These are phyloP conservation scores for Myoxocephalus aenaeus DNA, from an alignment of 2,797 vertebrate species.

Conservation along the genomic window DNA sequence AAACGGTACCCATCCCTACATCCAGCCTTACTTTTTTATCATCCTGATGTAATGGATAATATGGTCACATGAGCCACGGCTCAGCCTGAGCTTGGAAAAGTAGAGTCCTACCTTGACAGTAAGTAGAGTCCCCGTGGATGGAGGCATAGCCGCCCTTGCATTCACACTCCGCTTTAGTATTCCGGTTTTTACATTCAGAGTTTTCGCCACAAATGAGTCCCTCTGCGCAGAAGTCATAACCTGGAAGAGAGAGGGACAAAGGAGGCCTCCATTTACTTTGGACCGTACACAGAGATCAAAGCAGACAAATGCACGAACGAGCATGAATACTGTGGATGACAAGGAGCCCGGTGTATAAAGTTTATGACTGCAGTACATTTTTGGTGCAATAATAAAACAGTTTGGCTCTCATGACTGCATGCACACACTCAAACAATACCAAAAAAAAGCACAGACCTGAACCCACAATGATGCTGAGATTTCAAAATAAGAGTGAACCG, in stretches of 20 bases:
- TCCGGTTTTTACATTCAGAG: slow-evolving; percentile 93
- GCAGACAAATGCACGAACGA: slow-evolving; percentile 27
- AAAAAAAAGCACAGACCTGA: too few species aligned
- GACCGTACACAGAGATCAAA: slow-evolving; percentile 29
- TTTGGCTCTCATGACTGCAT: neutral
- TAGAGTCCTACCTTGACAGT: slow-evolving; percentile 91
- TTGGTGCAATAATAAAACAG: slow-evolving; percentile 22
- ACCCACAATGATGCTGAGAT: neutral
- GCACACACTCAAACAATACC: too few species aligned
- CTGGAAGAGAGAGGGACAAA: slow-evolving; percentile 77
- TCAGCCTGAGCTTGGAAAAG: slow-evolving; percentile 15
- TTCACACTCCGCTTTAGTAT: slow-evolving; percentile 93
- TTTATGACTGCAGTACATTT: slow-evolving; percentile 40
- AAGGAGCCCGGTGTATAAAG: slow-evolving; percentile 4
- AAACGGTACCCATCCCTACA: neutral
- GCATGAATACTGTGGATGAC: slow-evolving; percentile 11
- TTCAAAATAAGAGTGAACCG: neutral
- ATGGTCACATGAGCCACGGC: neutral
- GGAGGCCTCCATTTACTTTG: slow-evolving; percentile 39
- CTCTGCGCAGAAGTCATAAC: slow-evolving; percentile 95
- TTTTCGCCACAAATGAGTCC: slow-evolving; percentile 94
- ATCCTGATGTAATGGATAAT: neutral
- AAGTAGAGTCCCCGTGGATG: slow-evolving; percentile 90
- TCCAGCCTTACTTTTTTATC: slow-evolving; percentile 9
- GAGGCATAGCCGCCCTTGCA: slow-evolving; percentile 92